Evolutionary conservation across 2,113 vertebrate species (phyloP), one percentile per base, ranked within the genome.

Genomic region (Tautogolabrus adspersus): DNA sequence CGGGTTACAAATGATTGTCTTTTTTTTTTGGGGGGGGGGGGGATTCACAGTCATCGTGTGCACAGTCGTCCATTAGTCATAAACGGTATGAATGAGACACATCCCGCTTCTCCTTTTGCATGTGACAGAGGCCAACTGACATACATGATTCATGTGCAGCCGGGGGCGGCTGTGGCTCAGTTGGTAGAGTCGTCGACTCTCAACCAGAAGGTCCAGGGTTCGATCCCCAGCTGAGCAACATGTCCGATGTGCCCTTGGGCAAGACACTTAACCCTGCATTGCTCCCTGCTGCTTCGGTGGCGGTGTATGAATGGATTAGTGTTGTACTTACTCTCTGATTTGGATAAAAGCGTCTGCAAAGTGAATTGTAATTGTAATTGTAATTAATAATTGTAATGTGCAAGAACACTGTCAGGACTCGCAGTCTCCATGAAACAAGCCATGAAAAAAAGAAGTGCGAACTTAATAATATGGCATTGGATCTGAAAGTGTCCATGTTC

Each of bases 41-140:
- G 26, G 26, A 63, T 42, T 58, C 15, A 3, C 47, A 47, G 44
- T 6, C 46, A 67, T 75, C 69, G 61, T 63, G 68, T 34, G 26
- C 19, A 23, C 59, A 13, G 47, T 18, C 18, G 15, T 9, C 42
- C 21, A 71, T 86, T 65, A 82, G 71, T 80, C 83, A 83, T 42
- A 65, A 72, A 52, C 72, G 71, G 85, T 86, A 69, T 22, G 77
- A 77, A 67, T 38, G 13, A 74, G 76, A 75, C 47, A 6, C 58
- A 23, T 68, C 10, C 54, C 9, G 15, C 55, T 82, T 65, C 70
- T 82, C 64, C 58, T 73, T 58, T 49, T 34, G 26, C 62, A 66
- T 75, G 57, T 44, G 67, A 86, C 70, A 46, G 54, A 46, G 63
- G 15, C 75, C 81, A 84, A 80, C 72, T 85, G 83, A 89, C 82